Evolutionary conservation across 2,797 vertebrate species (phyloP).

Genomic region (Alectoris magna): DNA sequence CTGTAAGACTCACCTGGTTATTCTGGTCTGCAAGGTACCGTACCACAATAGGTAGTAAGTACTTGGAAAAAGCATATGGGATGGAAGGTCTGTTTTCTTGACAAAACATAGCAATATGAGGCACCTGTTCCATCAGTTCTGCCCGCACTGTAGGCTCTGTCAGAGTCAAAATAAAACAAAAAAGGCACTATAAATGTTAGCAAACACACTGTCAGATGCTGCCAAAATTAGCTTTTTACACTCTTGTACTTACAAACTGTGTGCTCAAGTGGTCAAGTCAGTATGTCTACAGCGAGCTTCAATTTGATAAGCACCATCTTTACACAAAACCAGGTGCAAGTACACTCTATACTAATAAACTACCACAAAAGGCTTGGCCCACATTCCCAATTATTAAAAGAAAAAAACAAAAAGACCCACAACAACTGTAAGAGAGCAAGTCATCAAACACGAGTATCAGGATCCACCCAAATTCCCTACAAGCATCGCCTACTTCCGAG

Average conservation of each 20-base stretch:
- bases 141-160: conserved; percentile 90
- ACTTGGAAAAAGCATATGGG: conserved; percentile 89
- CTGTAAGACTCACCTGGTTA: conserved; percentile 83
- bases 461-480: background rate
- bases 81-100: conserved; percentile 91
- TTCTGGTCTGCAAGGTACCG: conserved; percentile 90
- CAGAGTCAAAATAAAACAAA: background rate
- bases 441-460: background rate
- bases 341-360: background rate
- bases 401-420: background rate
- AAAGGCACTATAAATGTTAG: background rate
- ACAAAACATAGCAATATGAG: conserved; percentile 90
- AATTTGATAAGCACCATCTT: background rate
- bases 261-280: background rate
- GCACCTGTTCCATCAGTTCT: conserved; percentile 92
- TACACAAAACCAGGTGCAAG: background rate
- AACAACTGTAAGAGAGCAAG: background rate
- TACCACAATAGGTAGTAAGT: conserved; percentile 88
- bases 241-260: background rate
- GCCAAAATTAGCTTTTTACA: background rate
- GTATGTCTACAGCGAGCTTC: background rate
- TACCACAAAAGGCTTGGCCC: background rate
- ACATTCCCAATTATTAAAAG: background rate
- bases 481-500: background rate
- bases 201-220: background rate